Percentiles rank a stretch among this genome's conserved stretches.
Evolutionary conservation across 2,797 vertebrate genomes (phyloP).

Genomic region (Lagothrix lagotricha): DNA sequence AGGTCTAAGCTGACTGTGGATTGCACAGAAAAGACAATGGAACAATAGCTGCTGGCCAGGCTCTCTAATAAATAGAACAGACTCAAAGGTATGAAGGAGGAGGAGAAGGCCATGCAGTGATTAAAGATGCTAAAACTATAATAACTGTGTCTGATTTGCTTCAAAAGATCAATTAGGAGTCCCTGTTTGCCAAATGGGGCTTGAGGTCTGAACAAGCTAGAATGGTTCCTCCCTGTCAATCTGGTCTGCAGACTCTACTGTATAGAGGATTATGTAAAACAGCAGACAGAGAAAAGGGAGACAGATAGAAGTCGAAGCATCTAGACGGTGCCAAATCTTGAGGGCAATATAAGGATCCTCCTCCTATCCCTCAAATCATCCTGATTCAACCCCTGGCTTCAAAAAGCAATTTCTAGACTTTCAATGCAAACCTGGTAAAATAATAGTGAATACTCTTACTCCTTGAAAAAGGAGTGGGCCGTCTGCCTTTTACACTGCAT

Average conservation of each 20-base stretch:
- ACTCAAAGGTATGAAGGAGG: background rate
- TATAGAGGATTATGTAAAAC: background rate
- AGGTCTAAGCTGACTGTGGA: background rate
- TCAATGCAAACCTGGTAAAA: conserved; percentile 7
- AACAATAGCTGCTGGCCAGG: background rate
- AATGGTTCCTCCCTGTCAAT: background rate
- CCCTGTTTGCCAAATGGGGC: background rate
- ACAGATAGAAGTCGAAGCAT: background rate
- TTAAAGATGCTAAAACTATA: conserved; percentile 22
- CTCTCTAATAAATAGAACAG: background rate
- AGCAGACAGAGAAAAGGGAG: background rate
- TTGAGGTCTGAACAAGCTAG: background rate
- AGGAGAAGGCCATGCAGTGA: background rate
- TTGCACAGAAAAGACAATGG: background rate
- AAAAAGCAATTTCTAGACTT: conserved; percentile 32
- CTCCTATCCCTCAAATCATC: background rate
- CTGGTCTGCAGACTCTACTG: background rate
- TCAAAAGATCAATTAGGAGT: conserved; percentile 6
- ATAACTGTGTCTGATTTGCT: background rate
- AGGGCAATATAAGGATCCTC: background rate
- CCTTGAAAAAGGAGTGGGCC: background rate
- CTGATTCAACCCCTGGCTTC: conserved; percentile 26
- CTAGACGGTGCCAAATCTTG: background rate
- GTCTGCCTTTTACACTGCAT: background rate
- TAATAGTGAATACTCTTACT: background rate